A percentile compares a stretch with the other conserved stretches of the same genome.
phyloP scores from a whole-genome alignment of 2,888 invertebrate genomes.

The Tortricodes alternella region DNA sequence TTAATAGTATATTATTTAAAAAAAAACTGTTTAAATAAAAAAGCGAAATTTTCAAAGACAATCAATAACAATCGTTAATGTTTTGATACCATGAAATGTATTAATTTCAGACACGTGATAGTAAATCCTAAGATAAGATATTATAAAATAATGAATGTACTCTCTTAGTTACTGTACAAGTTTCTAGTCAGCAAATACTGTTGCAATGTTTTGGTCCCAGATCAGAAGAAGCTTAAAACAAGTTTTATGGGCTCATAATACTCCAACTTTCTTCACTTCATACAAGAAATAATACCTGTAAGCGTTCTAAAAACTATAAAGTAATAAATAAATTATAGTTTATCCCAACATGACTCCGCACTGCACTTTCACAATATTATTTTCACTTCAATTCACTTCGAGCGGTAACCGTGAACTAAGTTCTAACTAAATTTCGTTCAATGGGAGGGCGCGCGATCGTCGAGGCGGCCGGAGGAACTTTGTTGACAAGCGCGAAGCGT shows the following conservation, averaged over 20 bases:
- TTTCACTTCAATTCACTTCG: constrained; percentile 37
- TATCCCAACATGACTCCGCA: constrained; percentile 37
- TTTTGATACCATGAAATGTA: constrained; percentile 23
- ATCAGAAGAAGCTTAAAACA: not conserved
- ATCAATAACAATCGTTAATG: not conserved
- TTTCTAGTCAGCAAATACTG: not conserved
- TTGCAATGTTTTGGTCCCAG: too few relatives aligned
- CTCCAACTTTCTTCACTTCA: constrained; percentile 19
- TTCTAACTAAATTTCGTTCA: constrained; percentile 31
- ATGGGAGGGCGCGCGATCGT: constrained; percentile 55
- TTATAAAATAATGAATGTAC: not conserved
- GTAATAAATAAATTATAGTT: not conserved
- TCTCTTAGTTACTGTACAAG: not conserved
- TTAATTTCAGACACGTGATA: constrained; percentile 3
- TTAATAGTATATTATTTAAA: not conserved
- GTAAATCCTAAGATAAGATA: constrained; percentile 17
- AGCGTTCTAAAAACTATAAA: not conserved
- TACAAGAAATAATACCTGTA: constrained; percentile 12
- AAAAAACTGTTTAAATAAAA: not conserved
- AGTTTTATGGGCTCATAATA: constrained; percentile 8
- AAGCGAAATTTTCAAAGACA: not conserved
- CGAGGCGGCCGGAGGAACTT: constrained; percentile 62
- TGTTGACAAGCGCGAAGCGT: constrained; percentile 76
- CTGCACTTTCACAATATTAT: constrained; percentile 53
- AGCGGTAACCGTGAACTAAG: constrained; percentile 31